phyloP scores from a whole-genome alignment of 2,888 invertebrate genomes.

The Plebejus melissa region DNA sequence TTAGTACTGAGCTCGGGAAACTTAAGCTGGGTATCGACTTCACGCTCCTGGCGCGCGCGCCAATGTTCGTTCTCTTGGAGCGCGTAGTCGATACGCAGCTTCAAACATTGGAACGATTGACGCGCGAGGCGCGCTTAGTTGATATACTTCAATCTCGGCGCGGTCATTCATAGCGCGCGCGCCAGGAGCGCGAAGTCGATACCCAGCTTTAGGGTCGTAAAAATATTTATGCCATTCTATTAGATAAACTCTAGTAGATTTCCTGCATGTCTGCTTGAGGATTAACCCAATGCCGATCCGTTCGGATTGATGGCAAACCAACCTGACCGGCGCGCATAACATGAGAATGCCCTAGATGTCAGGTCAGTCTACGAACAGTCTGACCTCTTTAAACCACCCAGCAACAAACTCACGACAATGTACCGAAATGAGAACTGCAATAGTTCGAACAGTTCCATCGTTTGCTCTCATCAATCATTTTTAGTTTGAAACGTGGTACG shows the following conservation, averaged over 20 bases:
- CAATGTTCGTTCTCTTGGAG: no score
- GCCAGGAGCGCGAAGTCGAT: no score
- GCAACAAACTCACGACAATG: not conserved
- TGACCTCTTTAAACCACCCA: not conserved
- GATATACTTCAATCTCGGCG: no score
- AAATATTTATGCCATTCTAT: not conserved
- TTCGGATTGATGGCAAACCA: not conserved
- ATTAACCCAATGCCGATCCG: not conserved
- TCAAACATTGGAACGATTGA: no score
- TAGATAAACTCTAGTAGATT: no score
- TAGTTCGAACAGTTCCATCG: constrained; percentile 14
- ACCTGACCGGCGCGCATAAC: not conserved
- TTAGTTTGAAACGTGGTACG: not conserved
- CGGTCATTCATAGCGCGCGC: no score
- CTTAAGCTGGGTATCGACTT: not conserved
- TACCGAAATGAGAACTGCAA: not conserved
- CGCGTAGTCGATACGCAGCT: no score
- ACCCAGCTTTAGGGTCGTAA: not conserved
- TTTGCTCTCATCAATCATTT: constrained; percentile 16
- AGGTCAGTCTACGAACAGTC: no score
- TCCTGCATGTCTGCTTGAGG: no score
- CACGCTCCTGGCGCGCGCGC: no score
- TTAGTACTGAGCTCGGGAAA: not conserved
- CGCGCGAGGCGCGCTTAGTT: no score
- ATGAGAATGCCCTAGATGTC: no score